phyloP scores from a whole-genome alignment of 2,797 vertebrate species.

The Dermochelys coriacea region DNA sequence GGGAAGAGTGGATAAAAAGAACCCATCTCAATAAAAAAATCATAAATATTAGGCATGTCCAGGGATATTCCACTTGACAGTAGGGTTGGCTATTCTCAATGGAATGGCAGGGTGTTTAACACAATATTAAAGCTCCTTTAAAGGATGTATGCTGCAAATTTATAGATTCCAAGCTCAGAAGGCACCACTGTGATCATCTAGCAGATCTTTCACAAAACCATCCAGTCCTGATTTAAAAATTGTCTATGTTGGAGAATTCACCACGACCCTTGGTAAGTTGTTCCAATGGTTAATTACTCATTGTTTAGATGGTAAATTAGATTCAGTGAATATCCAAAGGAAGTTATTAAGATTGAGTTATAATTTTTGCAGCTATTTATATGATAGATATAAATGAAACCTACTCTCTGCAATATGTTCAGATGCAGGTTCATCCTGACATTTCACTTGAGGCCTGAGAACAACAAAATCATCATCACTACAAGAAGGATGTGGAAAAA shows the following conservation, averaged over 20 bases:
- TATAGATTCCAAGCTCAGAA: no score
- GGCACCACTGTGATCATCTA: no score
- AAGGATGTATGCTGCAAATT: background rate
- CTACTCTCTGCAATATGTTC: conserved; percentile 57
- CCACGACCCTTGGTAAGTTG: no score
- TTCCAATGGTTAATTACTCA: no score
- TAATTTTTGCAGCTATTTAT: background rate
- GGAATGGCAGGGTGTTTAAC: background rate
- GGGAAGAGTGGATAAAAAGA: background rate
- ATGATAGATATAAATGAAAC: background rate
- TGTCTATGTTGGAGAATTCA: no score
- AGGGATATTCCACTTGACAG: background rate
- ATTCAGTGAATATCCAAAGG: background rate
- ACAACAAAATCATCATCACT: background rate
- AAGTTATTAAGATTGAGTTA: background rate
- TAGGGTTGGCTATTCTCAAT: background rate
- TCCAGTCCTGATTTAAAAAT: no score
- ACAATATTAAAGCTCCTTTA: background rate
- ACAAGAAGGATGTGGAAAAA: no score
- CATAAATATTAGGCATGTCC: background rate
- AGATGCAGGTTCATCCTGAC: conserved; percentile 30
- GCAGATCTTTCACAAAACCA: no score
- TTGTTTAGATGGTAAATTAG: background rate
- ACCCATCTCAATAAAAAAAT: background rate
- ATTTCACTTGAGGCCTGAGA: conserved; percentile 27